phyloP scores from a whole-genome alignment of 2,888 invertebrate species.

The Ellobium chinense region DNA sequence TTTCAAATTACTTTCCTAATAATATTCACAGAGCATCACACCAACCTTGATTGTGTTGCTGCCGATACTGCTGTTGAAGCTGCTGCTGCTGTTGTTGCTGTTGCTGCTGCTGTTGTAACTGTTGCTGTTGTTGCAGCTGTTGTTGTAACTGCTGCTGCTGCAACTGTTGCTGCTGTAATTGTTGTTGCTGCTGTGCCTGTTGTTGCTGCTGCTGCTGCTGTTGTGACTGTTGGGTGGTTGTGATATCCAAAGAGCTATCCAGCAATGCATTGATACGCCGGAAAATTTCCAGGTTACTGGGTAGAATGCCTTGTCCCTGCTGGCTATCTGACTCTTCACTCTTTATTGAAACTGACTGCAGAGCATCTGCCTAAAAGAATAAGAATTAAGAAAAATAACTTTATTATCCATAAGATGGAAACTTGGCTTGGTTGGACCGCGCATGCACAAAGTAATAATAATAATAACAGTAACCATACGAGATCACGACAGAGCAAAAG shows the following conservation, averaged over 20 bases:
- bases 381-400: not conserved
- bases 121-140: slow-evolving; percentile 16
- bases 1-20: too few species aligned
- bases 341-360: slow-evolving; percentile 48
- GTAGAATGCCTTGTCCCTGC: slow-evolving; percentile 44
- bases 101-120: slow-evolving; percentile 20
- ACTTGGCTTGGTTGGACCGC: too few species aligned
- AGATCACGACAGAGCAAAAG: not conserved
- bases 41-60: too few species aligned
- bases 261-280: slow-evolving; percentile 78
- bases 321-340: slow-evolving; percentile 53
- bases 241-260: slow-evolving; percentile 77
- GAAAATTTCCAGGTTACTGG: slow-evolving; percentile 74
- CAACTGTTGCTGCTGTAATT: slow-evolving; percentile 29
- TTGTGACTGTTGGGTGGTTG: slow-evolving; percentile 26
- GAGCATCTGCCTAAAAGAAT: not conserved
- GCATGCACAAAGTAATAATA: too few species aligned
- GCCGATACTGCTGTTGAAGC: slow-evolving; percentile 19
- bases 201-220: slow-evolving; percentile 14
- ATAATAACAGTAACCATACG: not conserved
- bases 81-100: slow-evolving; percentile 28
- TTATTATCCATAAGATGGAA: too few species aligned
- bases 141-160: slow-evolving; percentile 30
- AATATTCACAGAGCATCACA: too few species aligned
- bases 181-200: slow-evolving; percentile 13